phyloP scores from a whole-genome alignment of 2,113 vertebrate genomes.

The Mormoops blainvillei region DNA sequence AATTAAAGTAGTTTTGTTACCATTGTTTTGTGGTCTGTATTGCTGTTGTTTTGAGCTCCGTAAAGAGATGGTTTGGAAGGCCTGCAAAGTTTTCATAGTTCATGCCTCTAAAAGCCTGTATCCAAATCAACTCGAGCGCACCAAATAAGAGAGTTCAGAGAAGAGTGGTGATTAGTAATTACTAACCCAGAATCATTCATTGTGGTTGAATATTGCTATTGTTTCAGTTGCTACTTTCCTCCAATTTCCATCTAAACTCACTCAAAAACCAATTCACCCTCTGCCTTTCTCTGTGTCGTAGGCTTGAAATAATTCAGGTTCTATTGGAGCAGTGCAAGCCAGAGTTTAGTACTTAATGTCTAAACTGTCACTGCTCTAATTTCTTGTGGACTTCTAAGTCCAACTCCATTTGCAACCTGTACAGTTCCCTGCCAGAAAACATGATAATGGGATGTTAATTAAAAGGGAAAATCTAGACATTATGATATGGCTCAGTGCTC shows the following conservation, averaged over 20 bases:
- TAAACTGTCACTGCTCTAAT: constrained; percentile 47
- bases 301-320: constrained; percentile 32
- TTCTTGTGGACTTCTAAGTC: constrained; percentile 33
- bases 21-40: not conserved
- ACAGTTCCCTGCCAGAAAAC: constrained; percentile 58
- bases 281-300: not conserved
- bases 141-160: not conserved
- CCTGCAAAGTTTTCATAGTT: not conserved
- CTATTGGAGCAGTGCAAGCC: not conserved
- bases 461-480: constrained; percentile 61
- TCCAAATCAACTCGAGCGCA: not conserved
- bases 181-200: not conserved
- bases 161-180: not conserved
- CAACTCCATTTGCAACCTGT: constrained; percentile 45
- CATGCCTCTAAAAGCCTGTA: not conserved
- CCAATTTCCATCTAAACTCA: not conserved
- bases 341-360: constrained; percentile 30
- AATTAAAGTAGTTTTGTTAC: not conserved
- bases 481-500: constrained; percentile 43
- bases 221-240: not conserved
- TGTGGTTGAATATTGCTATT: not conserved
- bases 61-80: not conserved
- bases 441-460: constrained; percentile 60
- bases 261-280: not conserved
- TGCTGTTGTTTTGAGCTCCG: not conserved